Percentiles rank a stretch among this genome's conserved stretches.
Conservation (phyloP, 2,797 vertebrate genomes). For the Microhierax caerulescens region DNA sequence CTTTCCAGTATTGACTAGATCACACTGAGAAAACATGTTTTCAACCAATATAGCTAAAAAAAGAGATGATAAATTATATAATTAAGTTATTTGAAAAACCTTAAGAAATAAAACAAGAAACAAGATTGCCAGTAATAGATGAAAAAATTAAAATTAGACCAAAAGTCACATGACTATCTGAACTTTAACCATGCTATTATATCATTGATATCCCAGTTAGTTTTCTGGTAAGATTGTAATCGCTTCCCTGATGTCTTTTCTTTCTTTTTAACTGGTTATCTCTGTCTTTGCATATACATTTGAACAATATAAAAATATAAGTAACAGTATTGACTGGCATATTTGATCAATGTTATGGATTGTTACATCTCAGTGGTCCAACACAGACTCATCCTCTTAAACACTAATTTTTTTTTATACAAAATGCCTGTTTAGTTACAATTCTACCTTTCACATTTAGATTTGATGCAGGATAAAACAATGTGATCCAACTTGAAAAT, state of each 20-base stretch:
- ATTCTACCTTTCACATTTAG: neutral
- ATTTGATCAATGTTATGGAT: neutral
- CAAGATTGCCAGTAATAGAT: slow-evolving; percentile 26
- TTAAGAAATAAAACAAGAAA: slow-evolving; percentile 56
- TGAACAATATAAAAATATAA: neutral
- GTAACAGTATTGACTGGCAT: neutral
- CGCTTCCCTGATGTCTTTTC: neutral
- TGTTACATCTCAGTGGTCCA: neutral
- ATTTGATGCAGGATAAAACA: neutral
- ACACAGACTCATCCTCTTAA: neutral
- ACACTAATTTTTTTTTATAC: neutral
- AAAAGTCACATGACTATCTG: neutral
- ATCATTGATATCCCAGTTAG: neutral
- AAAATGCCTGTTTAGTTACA: neutral
- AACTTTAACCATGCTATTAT: neutral
- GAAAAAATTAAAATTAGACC: slow-evolving; percentile 1
- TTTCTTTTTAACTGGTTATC: neutral
- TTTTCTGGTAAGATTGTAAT: neutral
- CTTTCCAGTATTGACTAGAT: neutral
- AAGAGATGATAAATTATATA: slow-evolving; percentile 45
- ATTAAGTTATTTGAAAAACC: slow-evolving; percentile 14
- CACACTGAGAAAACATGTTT: neutral
- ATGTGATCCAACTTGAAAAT: neutral
- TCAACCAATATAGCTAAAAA: neutral
- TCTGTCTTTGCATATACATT: neutral